phyloP scores from a whole-genome alignment of 2,888 invertebrate genomes.

The Alentia gelatinosa region DNA sequence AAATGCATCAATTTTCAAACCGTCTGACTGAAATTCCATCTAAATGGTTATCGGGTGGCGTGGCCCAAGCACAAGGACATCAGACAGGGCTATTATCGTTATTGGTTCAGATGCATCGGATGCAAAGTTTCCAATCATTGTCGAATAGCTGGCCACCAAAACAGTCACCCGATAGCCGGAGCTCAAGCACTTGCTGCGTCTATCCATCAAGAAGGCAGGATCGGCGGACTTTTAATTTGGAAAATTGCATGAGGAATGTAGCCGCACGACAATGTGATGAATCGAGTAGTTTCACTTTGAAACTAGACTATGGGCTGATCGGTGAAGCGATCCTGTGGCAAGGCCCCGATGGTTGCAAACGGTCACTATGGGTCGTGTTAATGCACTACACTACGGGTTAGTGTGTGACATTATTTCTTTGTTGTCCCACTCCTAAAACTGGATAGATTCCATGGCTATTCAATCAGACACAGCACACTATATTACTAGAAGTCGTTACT shows the following conservation, averaged over 20 bases:
- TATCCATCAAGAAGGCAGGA: not conserved
- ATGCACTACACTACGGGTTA: too few relatives aligned
- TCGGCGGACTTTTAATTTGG: not conserved
- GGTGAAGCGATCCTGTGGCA: too few relatives aligned
- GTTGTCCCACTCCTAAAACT: too few relatives aligned
- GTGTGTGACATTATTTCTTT: too few relatives aligned
- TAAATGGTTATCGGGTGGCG: not conserved
- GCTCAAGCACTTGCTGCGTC: not conserved
- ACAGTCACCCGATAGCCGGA: not conserved
- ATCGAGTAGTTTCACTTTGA: slow-evolving; percentile 6
- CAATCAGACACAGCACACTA: too few relatives aligned
- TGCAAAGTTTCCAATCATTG: slow-evolving; percentile 1
- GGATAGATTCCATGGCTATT: too few relatives aligned
- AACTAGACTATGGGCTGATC: not conserved
- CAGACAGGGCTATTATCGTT: not conserved
- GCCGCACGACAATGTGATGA: not conserved
- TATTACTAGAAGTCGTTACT: too few relatives aligned
- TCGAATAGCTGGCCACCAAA: not conserved
- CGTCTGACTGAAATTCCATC: not conserved
- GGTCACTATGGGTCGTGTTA: too few relatives aligned
- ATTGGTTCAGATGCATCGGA: not conserved
- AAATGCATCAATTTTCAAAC: not conserved
- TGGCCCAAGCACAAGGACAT: not conserved
- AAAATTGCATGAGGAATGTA: slow-evolving; percentile 19
- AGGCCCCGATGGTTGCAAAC: too few relatives aligned